phyloP scores from a whole-genome alignment of 2,113 vertebrate genomes.

The Stegostoma tigrinum region DNA sequence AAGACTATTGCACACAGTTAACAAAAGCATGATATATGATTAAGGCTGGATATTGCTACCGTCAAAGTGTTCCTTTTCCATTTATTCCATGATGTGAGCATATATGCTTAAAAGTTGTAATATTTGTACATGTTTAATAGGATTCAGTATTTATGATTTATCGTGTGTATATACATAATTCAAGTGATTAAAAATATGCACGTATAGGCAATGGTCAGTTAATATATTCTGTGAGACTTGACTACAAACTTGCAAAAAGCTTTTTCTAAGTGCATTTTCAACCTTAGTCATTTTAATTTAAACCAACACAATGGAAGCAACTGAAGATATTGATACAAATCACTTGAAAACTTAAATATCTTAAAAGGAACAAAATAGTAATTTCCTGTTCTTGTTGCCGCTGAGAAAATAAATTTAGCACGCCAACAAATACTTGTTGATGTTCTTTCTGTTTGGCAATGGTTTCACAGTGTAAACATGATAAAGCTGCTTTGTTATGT shows the following conservation, averaged over 20 bases:
- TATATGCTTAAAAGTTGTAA: background rate
- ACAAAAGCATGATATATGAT: background rate
- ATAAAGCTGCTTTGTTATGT: slow-evolving; percentile 22
- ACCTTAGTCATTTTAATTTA: background rate
- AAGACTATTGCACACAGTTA: background rate
- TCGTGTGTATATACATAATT: background rate
- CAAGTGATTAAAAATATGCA: background rate
- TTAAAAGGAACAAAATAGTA: background rate
- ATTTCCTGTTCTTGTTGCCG: background rate
- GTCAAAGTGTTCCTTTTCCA: background rate
- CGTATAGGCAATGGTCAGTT: background rate
- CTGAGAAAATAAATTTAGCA: background rate
- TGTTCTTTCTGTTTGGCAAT: background rate
- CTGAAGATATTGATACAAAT: background rate
- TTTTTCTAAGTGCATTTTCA: slow-evolving; percentile 26
- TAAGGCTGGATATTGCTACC: background rate
- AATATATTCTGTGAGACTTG: background rate
- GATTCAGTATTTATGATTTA: slow-evolving; percentile 28
- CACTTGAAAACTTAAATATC: background rate
- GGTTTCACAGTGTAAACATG: background rate
- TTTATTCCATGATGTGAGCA: background rate
- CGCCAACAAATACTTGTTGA: background rate
- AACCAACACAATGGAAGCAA: background rate
- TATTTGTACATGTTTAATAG: background rate
- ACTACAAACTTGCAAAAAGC: background rate